A percentile compares a stretch with the other conserved stretches of the same genome.
phyloP scores from a whole-genome alignment of 2,113 vertebrate species.

The Lichenostomus cassidix region DNA sequence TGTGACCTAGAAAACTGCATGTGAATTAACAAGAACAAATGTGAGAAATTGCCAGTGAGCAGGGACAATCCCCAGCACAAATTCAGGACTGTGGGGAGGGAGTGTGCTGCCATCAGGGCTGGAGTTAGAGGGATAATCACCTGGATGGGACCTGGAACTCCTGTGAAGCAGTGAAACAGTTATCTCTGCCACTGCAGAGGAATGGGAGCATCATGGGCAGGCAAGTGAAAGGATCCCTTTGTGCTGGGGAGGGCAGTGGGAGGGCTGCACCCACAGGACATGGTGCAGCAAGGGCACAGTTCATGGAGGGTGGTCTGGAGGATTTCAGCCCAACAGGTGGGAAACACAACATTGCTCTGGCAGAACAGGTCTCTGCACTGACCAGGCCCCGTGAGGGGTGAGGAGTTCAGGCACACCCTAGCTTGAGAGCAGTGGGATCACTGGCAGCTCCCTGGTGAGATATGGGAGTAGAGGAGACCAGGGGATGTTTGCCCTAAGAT shows the following conservation, averaged over 20 bases:
- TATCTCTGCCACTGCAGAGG: background rate
- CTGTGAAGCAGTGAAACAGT: background rate
- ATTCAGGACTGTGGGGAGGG: background rate
- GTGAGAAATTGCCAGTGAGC: fast-evolving
- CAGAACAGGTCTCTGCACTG: background rate
- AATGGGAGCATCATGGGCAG: background rate
- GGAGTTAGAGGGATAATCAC: background rate
- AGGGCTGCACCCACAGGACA: background rate
- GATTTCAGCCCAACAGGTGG: background rate
- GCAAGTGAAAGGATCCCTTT: fast-evolving
- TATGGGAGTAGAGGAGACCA: background rate
- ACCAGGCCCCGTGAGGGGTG: fast-evolving
- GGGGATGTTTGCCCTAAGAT: background rate
- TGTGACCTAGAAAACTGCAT: background rate
- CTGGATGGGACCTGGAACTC: background rate
- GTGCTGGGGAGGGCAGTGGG: fast-evolving
- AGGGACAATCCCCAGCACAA: background rate
- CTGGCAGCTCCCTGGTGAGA: background rate
- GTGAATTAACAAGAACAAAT: background rate
- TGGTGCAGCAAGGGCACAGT: background rate
- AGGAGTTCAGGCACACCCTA: background rate
- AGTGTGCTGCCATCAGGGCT: background rate
- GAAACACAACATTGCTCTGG: background rate
- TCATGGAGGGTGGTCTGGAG: background rate
- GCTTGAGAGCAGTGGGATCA: background rate